Conservation (phyloP, 2,113 vertebrate genomes). For the Otus sunia region DNA sequence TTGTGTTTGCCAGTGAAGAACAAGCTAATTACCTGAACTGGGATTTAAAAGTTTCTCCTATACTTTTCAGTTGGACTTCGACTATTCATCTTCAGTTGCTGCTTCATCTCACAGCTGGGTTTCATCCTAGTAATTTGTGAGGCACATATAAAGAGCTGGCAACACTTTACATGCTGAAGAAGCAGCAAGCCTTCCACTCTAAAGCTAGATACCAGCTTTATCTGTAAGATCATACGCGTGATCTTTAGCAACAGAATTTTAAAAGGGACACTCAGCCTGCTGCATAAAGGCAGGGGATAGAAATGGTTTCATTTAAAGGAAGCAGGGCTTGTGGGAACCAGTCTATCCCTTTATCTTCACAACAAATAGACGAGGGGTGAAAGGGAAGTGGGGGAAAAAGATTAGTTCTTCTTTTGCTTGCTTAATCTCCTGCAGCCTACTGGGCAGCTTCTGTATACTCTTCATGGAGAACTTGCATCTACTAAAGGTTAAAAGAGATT, state of each 20-base stretch:
- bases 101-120: background rate
- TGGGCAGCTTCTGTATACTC: background rate
- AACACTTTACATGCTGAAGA: background rate
- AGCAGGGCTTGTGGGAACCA: background rate
- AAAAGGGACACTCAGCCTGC: background rate
- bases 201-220: background rate
- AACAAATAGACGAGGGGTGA: background rate
- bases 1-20: background rate
- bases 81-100: background rate
- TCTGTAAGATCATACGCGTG: accelerated
- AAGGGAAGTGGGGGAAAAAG: background rate
- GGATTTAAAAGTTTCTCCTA: background rate
- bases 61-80: background rate
- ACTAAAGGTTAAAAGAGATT: background rate
- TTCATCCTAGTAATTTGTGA: background rate
- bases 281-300: background rate
- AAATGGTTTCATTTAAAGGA: background rate
- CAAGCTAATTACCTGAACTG: background rate
- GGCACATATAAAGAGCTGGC: background rate
- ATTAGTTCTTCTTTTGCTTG: background rate
- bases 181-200: background rate
- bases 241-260: background rate
- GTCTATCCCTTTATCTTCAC: background rate
- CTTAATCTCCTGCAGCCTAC: background rate
- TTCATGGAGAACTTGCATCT: background rate